Conservation (phyloP, 2,888 invertebrate genomes). For the Craniophora ligustri region DNA sequence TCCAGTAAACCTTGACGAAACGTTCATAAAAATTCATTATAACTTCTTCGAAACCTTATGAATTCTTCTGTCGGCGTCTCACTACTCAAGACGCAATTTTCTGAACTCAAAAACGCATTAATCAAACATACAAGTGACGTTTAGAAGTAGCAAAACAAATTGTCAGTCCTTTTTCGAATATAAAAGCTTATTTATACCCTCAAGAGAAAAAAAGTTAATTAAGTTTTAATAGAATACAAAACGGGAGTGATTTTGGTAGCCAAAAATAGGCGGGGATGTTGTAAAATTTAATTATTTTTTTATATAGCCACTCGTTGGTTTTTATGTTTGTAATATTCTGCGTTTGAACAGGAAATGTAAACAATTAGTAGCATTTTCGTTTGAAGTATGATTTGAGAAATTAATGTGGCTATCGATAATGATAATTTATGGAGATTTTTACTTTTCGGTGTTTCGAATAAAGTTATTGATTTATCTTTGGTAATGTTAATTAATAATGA, state of each 20-base stretch:
- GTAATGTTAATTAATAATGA: conserved; percentile 14
- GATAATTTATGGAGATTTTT: conserved; percentile 49
- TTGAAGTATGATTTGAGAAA: conserved; percentile 42
- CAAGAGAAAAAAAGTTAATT: conserved; percentile 85
- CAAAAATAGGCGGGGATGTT: conserved; percentile 88
- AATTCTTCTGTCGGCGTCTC: conserved; percentile 65
- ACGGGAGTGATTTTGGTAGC: conserved; percentile 87
- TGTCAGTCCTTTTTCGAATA: conserved; percentile 77
- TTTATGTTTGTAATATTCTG: conserved; percentile 67
- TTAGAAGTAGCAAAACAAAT: conserved; percentile 88
- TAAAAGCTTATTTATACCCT: conserved; percentile 80
- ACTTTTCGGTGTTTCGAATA: conserved; percentile 25
- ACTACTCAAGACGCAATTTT: conserved; percentile 79
- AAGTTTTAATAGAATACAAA: conserved; percentile 88
- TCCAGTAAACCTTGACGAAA: conserved; percentile 56
- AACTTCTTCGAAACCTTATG: conserved; percentile 60
- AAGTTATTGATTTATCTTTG: conserved; percentile 16
- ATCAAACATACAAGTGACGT: conserved; percentile 86
- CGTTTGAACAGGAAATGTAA: conserved; percentile 80
- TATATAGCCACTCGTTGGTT: conserved; percentile 69
- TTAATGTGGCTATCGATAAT: conserved; percentile 50
- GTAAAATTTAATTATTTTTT: conserved; percentile 87
- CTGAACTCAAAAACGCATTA: conserved; percentile 82
- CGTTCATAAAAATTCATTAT: conserved; percentile 55
- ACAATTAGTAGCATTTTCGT: conserved; percentile 69